Evolutionary conservation across 2,888 invertebrate genomes (phyloP).

Genomic region (Callyntrura guangdongensis): DNA sequence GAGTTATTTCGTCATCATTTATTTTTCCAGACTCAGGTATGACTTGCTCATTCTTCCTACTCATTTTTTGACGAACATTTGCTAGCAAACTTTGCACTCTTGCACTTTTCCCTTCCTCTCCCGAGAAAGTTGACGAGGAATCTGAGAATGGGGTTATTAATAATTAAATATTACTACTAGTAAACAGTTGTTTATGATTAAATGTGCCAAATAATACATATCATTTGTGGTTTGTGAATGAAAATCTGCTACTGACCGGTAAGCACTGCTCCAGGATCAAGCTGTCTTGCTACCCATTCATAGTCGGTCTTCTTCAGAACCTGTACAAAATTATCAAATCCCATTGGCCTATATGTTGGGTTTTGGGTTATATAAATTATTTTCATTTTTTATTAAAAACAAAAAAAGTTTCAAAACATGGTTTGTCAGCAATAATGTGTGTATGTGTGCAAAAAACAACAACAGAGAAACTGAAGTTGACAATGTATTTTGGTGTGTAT

Average conservation of each 20-base stretch:
- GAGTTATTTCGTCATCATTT: not conserved
- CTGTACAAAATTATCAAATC: constrained; percentile 70
- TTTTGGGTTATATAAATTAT: no score
- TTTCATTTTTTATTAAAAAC: no score
- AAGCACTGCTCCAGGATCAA: constrained; percentile 60
- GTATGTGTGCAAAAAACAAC: no score
- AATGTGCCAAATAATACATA: no score
- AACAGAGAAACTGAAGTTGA: not conserved
- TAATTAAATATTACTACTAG: no score
- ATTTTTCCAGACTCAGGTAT: not conserved
- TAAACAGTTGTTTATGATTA: no score
- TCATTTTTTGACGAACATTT: constrained; percentile 40
- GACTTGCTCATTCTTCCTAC: constrained; percentile 53
- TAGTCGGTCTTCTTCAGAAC: constrained; percentile 69
- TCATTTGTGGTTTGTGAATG: not conserved
- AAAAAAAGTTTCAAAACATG: no score
- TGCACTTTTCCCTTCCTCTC: not conserved
- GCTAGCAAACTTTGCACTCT: constrained; percentile 37
- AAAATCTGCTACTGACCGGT: constrained; percentile 36
- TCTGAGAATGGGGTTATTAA: no score
- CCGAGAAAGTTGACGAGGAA: not conserved
- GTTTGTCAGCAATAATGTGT: no score
- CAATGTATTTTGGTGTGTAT: no score
- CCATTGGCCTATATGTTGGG: constrained; percentile 69
- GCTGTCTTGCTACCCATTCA: constrained; percentile 76